These are phyloP conservation scores for Bombyx mori DNA, from an alignment of 1,140 invertebrate species.

Conservation along the genomic window ASM3026992v2 NC_085112.1:5657001-5657500, in stretches of 20 bases:
- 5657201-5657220: neutral
- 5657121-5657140: too few relatives aligned
- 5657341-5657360: conserved; percentile 38
- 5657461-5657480: conserved; percentile 45
- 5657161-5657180: neutral
- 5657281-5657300: conserved; percentile 18
- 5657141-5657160: neutral
- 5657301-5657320: conserved; percentile 46
- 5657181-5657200: neutral
- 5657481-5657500: conserved; percentile 30
- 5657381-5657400: conserved; percentile 49
- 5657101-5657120: too few relatives aligned
- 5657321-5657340: conserved; percentile 33
- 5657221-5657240: conserved; percentile 3
- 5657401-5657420: conserved; percentile 58
- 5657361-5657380: conserved; percentile 36
- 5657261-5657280: conserved; percentile 21
- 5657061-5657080: too few relatives aligned
- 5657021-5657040: too few relatives aligned
- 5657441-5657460: conserved; percentile 56
- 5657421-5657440: conserved; percentile 41
- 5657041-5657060: too few relatives aligned
- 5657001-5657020: too few relatives aligned
- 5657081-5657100: too few relatives aligned
- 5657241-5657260: conserved; percentile 16